Percentiles rank a stretch among this genome's conserved stretches.
phyloP scores from a whole-genome alignment of 2,797 vertebrate genomes.

The Allobates femoralis region DNA sequence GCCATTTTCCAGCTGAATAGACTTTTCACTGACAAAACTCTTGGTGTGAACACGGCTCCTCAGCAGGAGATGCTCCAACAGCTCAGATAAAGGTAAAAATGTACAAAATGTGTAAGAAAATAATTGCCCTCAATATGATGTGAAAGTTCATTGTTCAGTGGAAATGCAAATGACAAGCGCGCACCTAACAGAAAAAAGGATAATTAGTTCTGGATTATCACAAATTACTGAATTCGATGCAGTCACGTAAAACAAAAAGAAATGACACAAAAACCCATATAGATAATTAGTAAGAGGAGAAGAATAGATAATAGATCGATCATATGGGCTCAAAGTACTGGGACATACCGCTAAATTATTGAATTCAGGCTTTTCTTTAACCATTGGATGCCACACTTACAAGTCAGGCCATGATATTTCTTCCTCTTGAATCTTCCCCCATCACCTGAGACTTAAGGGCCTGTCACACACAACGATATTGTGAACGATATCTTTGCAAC shows the following conservation, averaged over 20 bases:
- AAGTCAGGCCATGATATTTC: too few species aligned
- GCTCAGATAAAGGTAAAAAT: neutral
- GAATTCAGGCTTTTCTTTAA: too few species aligned
- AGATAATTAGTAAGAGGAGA: neutral
- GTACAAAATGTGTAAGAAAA: conserved; percentile 2
- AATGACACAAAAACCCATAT: neutral
- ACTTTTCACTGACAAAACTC: neutral
- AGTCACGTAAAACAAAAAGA: neutral
- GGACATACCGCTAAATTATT: too few species aligned
- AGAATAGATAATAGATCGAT: neutral
- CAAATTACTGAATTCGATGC: neutral
- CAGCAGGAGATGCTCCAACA: conserved; percentile 1
- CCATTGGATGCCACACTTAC: too few species aligned
- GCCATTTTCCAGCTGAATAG: conserved; percentile 8
- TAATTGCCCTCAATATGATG: neutral
- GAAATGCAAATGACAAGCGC: neutral
- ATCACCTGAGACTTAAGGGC: too few species aligned
- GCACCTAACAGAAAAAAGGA: neutral
- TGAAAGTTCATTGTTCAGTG: neutral
- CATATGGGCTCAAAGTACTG: too few species aligned
- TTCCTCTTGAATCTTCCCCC: too few species aligned
- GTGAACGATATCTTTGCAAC: too few species aligned
- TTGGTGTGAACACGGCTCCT: neutral
- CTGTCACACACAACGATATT: too few species aligned
- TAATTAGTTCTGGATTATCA: neutral